These are phyloP conservation scores for Eledone cirrhosa DNA, from an alignment of 2,888 invertebrate species.

Conservation along the genomic window DNA sequence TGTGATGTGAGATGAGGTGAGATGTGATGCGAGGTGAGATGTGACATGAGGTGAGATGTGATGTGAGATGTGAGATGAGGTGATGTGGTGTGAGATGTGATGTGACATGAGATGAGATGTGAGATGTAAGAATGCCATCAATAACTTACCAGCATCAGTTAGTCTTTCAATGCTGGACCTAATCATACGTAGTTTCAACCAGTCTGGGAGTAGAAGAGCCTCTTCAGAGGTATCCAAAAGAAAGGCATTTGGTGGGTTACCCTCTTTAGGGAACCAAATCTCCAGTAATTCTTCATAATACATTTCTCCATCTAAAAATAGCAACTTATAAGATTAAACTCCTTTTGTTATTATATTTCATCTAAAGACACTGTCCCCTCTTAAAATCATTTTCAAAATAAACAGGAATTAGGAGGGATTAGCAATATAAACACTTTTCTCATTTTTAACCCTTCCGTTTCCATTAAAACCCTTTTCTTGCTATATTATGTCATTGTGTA, in stretches of 20 bases:
- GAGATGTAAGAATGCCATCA: not conserved
- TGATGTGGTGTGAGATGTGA: not conserved
- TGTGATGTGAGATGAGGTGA: too few relatives aligned
- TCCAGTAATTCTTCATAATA: constrained; percentile 74
- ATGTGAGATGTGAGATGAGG: not conserved
- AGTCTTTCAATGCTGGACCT: constrained; percentile 82
- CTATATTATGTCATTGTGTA: too few relatives aligned
- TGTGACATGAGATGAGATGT: too few relatives aligned
- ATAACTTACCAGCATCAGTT: constrained; percentile 75
- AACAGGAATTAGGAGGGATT: too few relatives aligned
- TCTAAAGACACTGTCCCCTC: too few relatives aligned
- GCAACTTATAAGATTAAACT: too few relatives aligned
- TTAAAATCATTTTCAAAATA: too few relatives aligned
- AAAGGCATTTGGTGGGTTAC: constrained; percentile 80
- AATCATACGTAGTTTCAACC: constrained; percentile 87
- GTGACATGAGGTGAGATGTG: not conserved
- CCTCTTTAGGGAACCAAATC: constrained; percentile 84
- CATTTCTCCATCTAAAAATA: constrained; percentile 34
- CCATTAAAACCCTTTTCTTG: too few relatives aligned
- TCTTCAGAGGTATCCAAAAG: constrained; percentile 83
- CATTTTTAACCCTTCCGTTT: too few relatives aligned
- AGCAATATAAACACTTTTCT: too few relatives aligned
- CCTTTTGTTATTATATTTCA: too few relatives aligned
- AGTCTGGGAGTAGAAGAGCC: constrained; percentile 86
- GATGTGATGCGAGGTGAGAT: not conserved